A percentile compares a stretch with the other conserved stretches of the same genome.
These are phyloP conservation scores for Pogonocherus hispidulus DNA, from an alignment of 2,888 invertebrate genomes.

Conservation along the genomic window DNA sequence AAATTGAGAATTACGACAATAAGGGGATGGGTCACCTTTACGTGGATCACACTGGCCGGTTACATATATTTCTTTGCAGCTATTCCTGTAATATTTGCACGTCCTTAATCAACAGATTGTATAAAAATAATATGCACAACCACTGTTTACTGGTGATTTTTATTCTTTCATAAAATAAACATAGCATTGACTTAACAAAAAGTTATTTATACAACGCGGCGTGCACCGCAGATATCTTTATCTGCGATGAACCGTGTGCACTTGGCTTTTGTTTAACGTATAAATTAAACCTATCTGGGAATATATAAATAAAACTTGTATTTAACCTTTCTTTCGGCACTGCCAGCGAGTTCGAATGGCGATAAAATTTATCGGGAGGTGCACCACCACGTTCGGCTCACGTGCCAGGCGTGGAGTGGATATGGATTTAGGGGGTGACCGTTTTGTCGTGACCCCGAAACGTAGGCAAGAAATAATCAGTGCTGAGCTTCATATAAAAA, in stretches of 20 bases:
- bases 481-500: too few species aligned
- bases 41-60: too few species aligned
- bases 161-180: background rate
- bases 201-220: slow-evolving; percentile 1
- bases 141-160: background rate
- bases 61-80: too few species aligned
- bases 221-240: slow-evolving; percentile 12
- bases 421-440: slow-evolving; percentile 7
- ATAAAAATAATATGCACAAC: background rate
- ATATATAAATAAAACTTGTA: slow-evolving; percentile 26
- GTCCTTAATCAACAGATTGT: background rate
- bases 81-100: too few species aligned
- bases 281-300: slow-evolving; percentile 25
- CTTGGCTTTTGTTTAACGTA: slow-evolving; percentile 21
- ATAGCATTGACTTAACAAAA: background rate
- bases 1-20: too few species aligned
- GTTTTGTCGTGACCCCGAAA: slow-evolving; percentile 9
- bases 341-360: slow-evolving; percentile 13
- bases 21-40: too few species aligned
- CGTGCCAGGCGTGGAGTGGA: slow-evolving; percentile 15
- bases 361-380: slow-evolving; percentile 20
- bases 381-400: slow-evolving; percentile 20
- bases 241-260: slow-evolving; percentile 23
- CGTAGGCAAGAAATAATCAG: slow-evolving; percentile 14
- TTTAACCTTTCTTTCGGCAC: slow-evolving; percentile 21